phyloP scores from a whole-genome alignment of 2,888 invertebrate genomes.

The Acrobasis repandana region DNA sequence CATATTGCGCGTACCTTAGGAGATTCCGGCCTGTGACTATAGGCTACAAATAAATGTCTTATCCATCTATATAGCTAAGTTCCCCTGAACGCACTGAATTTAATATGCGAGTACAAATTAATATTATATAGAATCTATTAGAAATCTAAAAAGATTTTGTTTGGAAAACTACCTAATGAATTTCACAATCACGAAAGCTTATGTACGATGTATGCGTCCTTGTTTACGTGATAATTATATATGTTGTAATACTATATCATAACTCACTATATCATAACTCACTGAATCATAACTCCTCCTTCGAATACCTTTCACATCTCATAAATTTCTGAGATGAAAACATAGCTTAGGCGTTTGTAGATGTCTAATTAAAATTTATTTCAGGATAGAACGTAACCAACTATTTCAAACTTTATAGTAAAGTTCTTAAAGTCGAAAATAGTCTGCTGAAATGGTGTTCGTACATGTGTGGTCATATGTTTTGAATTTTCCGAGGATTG shows the following conservation, averaged over 20 bases:
- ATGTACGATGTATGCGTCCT: too few species aligned
- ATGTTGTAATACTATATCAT: constrained; percentile 2
- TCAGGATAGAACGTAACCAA: not conserved
- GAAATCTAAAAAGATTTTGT: too few species aligned
- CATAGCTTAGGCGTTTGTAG: constrained; percentile 14
- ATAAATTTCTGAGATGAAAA: constrained; percentile 16
- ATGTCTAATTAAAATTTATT: constrained; percentile 19
- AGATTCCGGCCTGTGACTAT: too few species aligned
- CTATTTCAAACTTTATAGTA: not conserved
- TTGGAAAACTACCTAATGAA: too few species aligned
- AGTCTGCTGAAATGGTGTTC: not conserved
- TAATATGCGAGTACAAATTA: too few species aligned
- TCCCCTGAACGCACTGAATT: too few species aligned
- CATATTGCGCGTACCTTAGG: too few species aligned
- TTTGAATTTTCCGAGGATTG: constrained; percentile 10
- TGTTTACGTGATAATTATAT: too few species aligned
- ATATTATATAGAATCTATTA: too few species aligned
- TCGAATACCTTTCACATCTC: constrained; percentile 1
- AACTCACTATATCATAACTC: not conserved
- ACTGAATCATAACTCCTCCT: constrained; percentile 1
- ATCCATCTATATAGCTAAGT: too few species aligned
- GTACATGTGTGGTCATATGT: constrained; percentile 15
- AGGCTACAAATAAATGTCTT: too few species aligned
- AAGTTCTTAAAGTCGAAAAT: not conserved
- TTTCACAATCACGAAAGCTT: too few species aligned